Percentiles rank a stretch among this genome's conserved stretches.
Evolutionary conservation across 2,888 invertebrate genomes (phyloP).

Genomic region (Himalopsyche kuldschensis): DNA sequence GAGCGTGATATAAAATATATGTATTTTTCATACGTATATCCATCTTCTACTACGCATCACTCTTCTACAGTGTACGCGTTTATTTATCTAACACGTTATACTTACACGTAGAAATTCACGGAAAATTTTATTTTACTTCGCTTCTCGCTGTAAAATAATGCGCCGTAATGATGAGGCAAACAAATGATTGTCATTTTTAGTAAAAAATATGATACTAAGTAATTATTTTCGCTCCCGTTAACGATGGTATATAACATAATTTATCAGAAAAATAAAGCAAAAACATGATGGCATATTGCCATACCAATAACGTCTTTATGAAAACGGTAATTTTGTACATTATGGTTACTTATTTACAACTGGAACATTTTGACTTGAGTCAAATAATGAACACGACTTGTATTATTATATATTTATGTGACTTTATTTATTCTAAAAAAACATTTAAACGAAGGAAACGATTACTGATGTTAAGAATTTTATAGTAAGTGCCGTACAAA

Average conservation of each 20-base stretch:
- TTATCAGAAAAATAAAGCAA: not conserved
- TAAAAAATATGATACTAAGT: not conserved
- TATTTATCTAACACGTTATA: conserved; percentile 14
- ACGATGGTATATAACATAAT: not conserved
- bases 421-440: no score
- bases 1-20: conserved; percentile 23
- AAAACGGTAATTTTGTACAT: no score
- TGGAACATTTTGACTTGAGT: no score
- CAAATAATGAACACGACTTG: no score
- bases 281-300: not conserved
- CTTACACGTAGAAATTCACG: conserved; percentile 2
- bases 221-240: not conserved
- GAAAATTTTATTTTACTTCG: conserved; percentile 1
- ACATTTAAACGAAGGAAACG: no score
- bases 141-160: not conserved
- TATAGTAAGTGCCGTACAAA: no score
- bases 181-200: not conserved
- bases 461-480: no score
- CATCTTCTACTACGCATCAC: conserved; percentile 13
- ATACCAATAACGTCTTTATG: not conserved
- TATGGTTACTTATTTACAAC: no score
- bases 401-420: no score
- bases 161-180: not conserved
- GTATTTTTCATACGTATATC: conserved; percentile 12
- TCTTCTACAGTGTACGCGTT: conserved; percentile 6